Evolutionary conservation across 2,797 vertebrate species (phyloP).

Genomic region (Syngnathus rostellatus): DNA sequence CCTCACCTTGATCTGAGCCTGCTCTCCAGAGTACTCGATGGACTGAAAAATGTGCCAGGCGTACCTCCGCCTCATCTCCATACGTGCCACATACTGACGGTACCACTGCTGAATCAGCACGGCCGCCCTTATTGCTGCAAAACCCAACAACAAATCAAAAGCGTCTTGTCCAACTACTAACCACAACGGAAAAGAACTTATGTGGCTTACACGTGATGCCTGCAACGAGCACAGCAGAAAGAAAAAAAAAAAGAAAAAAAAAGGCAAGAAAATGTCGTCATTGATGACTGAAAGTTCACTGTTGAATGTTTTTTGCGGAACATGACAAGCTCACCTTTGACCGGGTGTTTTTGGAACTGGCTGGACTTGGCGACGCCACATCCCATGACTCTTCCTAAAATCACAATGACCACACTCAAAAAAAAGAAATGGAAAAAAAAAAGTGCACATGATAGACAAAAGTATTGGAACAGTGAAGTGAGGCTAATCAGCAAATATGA

Average conservation of each 20-base stretch:
- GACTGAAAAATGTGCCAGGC: conserved; percentile 96
- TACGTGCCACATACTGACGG: conserved; percentile 76
- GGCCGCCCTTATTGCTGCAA: conserved; percentile 78
- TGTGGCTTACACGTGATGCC: conserved; percentile 62
- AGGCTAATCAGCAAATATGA: too few species aligned
- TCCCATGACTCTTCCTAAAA: conserved; percentile 67
- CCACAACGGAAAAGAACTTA: not conserved
- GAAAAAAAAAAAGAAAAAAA: not conserved
- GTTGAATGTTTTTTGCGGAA: too few species aligned
- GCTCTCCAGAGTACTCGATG: conserved; percentile 87
- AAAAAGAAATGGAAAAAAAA: not conserved
- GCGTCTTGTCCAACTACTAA: not conserved
- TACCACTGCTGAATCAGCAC: conserved; percentile 90
- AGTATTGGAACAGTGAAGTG: too few species aligned
- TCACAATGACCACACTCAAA: conserved; percentile 13
- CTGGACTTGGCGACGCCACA: conserved; percentile 69
- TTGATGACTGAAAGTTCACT: not conserved
- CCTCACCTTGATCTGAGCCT: conserved; percentile 87
- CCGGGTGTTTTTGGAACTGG: conserved; percentile 56
- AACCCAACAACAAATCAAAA: conserved; percentile 3
- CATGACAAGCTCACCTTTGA: conserved; percentile 54
- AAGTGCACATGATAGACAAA: too few species aligned
- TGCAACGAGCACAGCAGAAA: conserved; percentile 27
- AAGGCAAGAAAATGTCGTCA: not conserved
- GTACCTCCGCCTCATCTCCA: conserved; percentile 84